Evolutionary conservation across 2,797 vertebrate genomes (phyloP).

Genomic region (Balearica regulorum): DNA sequence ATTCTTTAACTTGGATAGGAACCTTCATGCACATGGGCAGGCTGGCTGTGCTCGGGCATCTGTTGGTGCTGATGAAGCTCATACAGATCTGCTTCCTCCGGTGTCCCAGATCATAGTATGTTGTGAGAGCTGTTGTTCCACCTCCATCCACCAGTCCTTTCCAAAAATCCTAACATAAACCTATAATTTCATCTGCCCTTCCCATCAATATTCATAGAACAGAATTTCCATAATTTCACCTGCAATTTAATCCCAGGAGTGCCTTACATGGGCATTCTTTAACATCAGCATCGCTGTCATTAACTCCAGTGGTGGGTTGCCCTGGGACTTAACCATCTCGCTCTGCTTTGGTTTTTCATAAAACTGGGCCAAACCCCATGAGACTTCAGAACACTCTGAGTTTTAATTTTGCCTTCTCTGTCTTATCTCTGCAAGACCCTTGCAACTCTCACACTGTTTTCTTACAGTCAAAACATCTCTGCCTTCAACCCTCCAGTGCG

Average conservation of each 20-base stretch:
- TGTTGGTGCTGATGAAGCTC: background rate
- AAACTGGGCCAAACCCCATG: background rate
- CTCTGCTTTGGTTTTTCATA: background rate
- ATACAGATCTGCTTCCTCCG: background rate
- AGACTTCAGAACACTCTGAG: background rate
- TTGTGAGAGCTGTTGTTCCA: background rate
- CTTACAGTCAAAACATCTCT: background rate
- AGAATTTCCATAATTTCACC: background rate
- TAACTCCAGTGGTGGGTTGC: rapidly evolving
- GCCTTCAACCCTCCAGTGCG: background rate
- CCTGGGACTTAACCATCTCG: background rate
- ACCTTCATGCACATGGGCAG: too few species aligned
- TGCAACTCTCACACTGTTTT: background rate
- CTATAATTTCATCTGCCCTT: background rate
- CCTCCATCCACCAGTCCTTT: background rate
- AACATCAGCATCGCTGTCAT: background rate
- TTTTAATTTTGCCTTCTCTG: background rate
- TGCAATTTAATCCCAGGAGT: background rate
- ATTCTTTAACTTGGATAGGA: background rate
- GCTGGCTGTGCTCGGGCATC: background rate
- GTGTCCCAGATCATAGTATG: background rate
- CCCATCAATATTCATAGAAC: background rate
- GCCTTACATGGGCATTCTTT: background rate
- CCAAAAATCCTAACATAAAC: background rate
- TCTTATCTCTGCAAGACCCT: background rate